Conservation (phyloP, 2,888 invertebrate genomes). For the Melieria omissa region DNA sequence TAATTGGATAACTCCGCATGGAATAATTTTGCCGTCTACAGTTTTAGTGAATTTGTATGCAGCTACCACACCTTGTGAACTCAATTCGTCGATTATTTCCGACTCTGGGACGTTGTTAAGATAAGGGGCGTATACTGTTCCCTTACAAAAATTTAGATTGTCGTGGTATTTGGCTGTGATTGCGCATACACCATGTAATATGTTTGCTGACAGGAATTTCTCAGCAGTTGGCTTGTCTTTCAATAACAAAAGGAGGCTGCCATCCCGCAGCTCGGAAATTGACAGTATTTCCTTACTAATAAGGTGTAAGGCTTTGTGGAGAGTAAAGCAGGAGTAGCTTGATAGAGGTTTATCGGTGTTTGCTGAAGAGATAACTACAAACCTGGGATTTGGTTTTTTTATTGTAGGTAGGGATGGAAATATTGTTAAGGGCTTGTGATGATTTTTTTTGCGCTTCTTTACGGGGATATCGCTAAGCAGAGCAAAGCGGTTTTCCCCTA, state of each 20-base stretch:
- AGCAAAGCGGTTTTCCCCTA: neutral
- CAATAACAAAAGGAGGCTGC: conserved; percentile 17
- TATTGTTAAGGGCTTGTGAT: neutral
- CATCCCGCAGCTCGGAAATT: conserved; percentile 23
- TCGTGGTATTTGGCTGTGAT: conserved; percentile 28
- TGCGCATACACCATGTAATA: conserved; percentile 23
- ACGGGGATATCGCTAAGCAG: neutral
- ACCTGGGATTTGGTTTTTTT: neutral
- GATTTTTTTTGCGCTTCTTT: neutral
- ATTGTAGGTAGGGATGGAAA: conserved; percentile 8
- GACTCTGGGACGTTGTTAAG: conserved; percentile 29
- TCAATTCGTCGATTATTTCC: conserved; percentile 37
- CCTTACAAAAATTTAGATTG: conserved; percentile 22
- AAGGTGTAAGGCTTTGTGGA: neutral
- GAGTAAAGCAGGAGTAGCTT: conserved; percentile 1
- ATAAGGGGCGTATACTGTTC: conserved; percentile 36
- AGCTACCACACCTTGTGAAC: conserved; percentile 31
- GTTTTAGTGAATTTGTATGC: conserved; percentile 33
- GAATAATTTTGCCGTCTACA: conserved; percentile 4
- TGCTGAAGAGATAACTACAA: neutral
- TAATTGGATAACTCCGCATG: conserved; percentile 21
- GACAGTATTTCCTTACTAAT: conserved; percentile 9
- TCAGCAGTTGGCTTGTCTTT: conserved; percentile 20
- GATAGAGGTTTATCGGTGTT: neutral
- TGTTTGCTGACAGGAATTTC: conserved; percentile 24